phyloP scores from a whole-genome alignment of 2,797 vertebrate genomes.

The Dicrostonyx torquatus region DNA sequence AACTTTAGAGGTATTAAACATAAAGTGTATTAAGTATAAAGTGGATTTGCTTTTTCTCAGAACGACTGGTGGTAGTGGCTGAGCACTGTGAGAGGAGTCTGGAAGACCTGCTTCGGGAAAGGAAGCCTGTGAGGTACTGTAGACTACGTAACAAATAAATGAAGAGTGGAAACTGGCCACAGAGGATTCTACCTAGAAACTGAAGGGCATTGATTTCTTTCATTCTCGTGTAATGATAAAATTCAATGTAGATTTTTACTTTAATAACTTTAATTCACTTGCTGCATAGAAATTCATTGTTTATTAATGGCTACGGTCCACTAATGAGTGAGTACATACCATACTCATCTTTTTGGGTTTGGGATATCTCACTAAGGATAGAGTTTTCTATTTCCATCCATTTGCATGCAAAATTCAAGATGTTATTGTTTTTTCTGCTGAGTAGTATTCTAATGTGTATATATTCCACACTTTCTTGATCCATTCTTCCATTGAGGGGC shows the following conservation, averaged over 20 bases:
- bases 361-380: no score
- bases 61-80: slow-evolving; percentile 96
- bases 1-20: background rate
- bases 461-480: no score
- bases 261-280: slow-evolving; percentile 56
- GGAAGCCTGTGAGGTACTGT: slow-evolving; percentile 91
- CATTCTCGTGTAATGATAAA: slow-evolving; percentile 66
- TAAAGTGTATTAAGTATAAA: slow-evolving; percentile 45
- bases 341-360: no score
- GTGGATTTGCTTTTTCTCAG: slow-evolving; percentile 83
- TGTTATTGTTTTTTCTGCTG: no score
- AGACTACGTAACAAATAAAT: slow-evolving; percentile 37
- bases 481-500: no score
- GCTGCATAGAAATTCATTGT: slow-evolving; percentile 27
- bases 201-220: background rate
- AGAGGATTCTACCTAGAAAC: slow-evolving; percentile 37
- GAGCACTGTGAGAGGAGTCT: slow-evolving; percentile 95
- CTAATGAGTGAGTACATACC: no score
- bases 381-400: no score
- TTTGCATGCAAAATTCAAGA: no score
- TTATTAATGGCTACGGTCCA: no score
- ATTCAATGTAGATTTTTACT: slow-evolving; percentile 41
- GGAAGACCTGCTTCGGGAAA: slow-evolving; percentile 92
- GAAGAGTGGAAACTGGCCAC: slow-evolving; percentile 1
- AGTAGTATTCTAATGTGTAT: no score